A percentile compares a stretch with the other conserved stretches of the same genome.
Evolutionary conservation across 2,888 invertebrate species (phyloP).

Genomic region (Theodoxus fluviatilis): DNA sequence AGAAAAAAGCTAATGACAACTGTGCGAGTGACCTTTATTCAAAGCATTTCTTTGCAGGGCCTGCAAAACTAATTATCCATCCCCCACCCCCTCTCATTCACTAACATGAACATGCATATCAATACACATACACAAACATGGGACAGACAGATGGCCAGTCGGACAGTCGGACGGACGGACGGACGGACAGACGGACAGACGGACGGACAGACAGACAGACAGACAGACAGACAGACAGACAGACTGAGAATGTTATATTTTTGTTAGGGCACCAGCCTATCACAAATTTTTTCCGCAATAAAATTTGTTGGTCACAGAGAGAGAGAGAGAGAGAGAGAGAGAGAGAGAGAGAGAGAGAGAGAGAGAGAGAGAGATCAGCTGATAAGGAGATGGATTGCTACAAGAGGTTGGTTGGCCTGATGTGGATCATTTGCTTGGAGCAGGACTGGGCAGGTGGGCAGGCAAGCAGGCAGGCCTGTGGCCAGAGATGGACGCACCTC

Average conservation of each 20-base stretch:
- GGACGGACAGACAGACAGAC: not conserved
- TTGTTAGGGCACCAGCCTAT: too few species aligned
- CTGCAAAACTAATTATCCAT: too few species aligned
- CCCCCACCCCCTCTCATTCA: too few species aligned
- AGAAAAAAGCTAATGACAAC: too few species aligned
- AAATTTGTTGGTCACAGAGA: not conserved
- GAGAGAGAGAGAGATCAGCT: not conserved
- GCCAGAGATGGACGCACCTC: not conserved
- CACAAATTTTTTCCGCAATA: too few species aligned
- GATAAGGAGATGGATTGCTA: not conserved
- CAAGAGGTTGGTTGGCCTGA: not conserved
- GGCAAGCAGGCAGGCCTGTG: not conserved
- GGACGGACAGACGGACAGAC: not conserved
- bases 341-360: not conserved
- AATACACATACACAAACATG: too few species aligned
- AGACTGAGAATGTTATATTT: not conserved
- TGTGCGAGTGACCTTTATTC: too few species aligned
- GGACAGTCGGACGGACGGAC: not conserved
- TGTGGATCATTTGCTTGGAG: not conserved
- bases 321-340: slow-evolving; percentile 3
- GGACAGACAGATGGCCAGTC: not conserved
- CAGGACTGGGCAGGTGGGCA: not conserved
- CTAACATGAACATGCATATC: too few species aligned
- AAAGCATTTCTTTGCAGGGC: too few species aligned
- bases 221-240: not conserved